These are phyloP conservation scores for Mythimna ferrago DNA, from an alignment of 2,888 invertebrate species.

Conservation along the genomic window DNA sequence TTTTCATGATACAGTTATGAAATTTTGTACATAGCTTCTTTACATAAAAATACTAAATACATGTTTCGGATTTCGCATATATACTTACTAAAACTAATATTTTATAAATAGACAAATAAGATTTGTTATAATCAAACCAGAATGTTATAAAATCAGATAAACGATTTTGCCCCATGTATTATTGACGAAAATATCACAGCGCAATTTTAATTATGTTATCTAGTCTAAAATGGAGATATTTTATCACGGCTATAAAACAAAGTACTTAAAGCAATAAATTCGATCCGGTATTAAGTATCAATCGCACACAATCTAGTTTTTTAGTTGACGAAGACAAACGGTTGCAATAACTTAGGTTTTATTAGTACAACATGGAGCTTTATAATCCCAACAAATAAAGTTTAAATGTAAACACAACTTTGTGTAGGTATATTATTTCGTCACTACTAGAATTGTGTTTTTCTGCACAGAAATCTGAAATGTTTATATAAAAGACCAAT, in stretches of 20 bases:
- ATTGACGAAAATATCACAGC: neutral
- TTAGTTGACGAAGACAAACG: conserved; percentile 19
- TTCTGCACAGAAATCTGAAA: too few relatives aligned
- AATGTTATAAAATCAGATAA: neutral
- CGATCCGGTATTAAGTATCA: conserved; percentile 37
- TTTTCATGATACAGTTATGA: too few relatives aligned
- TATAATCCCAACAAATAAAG: neutral
- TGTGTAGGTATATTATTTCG: neutral
- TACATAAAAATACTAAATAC: too few relatives aligned
- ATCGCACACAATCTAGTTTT: conserved; percentile 46
- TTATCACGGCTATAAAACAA: conserved; percentile 51
- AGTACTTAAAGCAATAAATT: conserved; percentile 47
- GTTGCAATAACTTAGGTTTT: conserved; percentile 47
- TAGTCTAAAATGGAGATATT: conserved; percentile 40
- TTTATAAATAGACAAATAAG: too few relatives aligned
- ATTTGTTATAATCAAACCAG: too few relatives aligned
- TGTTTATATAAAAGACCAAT: too few relatives aligned
- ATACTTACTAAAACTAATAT: too few relatives aligned
- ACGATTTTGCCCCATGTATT: neutral
- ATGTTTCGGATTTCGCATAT: too few relatives aligned
- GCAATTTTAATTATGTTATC: conserved; percentile 35
- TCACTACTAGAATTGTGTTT: neutral
- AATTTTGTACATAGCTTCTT: too few relatives aligned
- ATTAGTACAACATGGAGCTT: conserved; percentile 34
- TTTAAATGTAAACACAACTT: neutral